These are phyloP conservation scores for Haliaeetus leucogaster DNA, from an alignment of 2,113 vertebrate genomes.

Conservation along the genomic window DNA sequence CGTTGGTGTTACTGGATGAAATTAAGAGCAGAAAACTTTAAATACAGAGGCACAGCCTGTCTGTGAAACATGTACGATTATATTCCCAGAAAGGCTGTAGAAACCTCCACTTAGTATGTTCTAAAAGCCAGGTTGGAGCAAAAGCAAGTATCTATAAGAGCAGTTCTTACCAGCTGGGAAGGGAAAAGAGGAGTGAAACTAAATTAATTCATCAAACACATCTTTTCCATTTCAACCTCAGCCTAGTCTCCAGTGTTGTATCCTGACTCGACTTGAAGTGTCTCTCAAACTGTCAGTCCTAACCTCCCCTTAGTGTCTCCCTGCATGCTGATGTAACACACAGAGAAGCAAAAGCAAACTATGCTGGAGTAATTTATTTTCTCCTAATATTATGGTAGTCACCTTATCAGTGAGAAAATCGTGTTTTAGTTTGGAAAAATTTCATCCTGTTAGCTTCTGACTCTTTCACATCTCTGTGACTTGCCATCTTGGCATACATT, in stretches of 20 bases:
- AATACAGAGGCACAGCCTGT: neutral
- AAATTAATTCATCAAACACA: neutral
- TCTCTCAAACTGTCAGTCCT: neutral
- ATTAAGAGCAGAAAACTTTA: neutral
- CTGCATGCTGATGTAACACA: neutral
- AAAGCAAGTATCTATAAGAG: neutral
- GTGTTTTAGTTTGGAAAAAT: neutral
- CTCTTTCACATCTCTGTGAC: neutral
- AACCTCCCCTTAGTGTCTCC: neutral
- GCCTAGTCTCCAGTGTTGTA: neutral
- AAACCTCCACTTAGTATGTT: neutral
- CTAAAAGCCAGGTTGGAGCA: neutral
- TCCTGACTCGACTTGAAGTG: neutral
- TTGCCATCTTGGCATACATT: neutral
- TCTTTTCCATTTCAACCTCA: neutral
- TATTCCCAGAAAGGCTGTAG: neutral
- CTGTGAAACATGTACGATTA: rapidly evolving
- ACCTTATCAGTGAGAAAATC: neutral
- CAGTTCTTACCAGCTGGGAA: neutral
- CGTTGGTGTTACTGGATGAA: neutral
- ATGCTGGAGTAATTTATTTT: neutral
- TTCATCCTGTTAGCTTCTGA: neutral
- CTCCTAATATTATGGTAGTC: neutral
- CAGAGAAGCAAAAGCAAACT: neutral
- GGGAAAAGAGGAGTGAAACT: neutral